Evolutionary conservation across 1,140 invertebrate genomes (phyloP), one percentile per base, ranked within the genome.

Genomic region (Drosophila carrolli): DNA sequence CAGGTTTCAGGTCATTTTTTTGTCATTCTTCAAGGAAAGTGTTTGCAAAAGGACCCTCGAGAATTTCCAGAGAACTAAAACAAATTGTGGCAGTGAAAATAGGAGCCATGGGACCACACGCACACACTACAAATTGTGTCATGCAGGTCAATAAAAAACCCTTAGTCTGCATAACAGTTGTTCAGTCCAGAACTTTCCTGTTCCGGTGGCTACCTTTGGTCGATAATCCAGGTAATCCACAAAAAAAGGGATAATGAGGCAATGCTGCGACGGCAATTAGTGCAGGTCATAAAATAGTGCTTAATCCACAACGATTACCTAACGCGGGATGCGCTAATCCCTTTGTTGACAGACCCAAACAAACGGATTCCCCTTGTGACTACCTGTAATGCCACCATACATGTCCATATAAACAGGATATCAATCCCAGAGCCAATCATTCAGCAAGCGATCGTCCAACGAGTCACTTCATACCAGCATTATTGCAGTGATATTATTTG

Each of bases 391-490:
- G 9, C 35, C 40, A 40, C 19, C 38, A 14, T 35, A 13, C 37
- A 2, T 48, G 53, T 13, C 43, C 38, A 86, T 86, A 86, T 86
- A 86, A 86, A 72, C 58, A 82, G 70, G 75, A 81, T 68, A 86
- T 81, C 65, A 65, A 48, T 19, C 50, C 29, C 3, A 35, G 35
- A 38, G 35, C 5, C 37, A 23, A 50, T 56, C 82, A 86, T 86
- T 86, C 82, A 61, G 13, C 37, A 38, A 81, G 11, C 46, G 57
- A 75, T 72, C 82, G 65, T 78, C 65, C 46, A 75, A 48, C 72
- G 40, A 75, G 75, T 51, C 72, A 53, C 43, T 75, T 75, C 74
- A 29, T 8, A 41, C 13, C 2, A 23, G 9, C n/a, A 27, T 14
- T 29, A 32, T 14, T 14, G 13, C 23, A 48, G 44, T 27, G 9